Conservation (phyloP, 1,140 invertebrate species). For the Macrocentrus cingulum region DNA sequence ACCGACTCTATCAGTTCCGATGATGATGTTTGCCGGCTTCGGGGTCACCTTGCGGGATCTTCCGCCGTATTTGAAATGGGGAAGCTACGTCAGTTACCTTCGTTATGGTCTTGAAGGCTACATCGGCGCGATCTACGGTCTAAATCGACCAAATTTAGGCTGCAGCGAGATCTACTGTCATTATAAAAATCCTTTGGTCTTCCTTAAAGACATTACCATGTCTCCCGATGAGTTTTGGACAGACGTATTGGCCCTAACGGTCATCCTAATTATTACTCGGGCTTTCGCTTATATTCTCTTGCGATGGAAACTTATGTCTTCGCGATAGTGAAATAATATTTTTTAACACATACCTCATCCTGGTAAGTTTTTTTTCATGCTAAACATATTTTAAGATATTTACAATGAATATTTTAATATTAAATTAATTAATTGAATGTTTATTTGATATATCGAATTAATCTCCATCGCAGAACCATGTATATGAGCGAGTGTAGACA, state of each 20-base stretch:
- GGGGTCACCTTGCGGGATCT: slow-evolving; percentile 75
- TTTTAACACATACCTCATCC: too few relatives aligned
- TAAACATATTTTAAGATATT: too few relatives aligned
- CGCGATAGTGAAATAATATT: slow-evolving; percentile 60
- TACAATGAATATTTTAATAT: background rate
- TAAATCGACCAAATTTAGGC: slow-evolving; percentile 66
- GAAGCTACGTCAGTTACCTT: slow-evolving; percentile 84
- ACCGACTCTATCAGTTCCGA: slow-evolving; percentile 74
- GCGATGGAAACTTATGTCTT: slow-evolving; percentile 72
- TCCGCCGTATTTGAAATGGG: slow-evolving; percentile 81
- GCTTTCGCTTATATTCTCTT: slow-evolving; percentile 77
- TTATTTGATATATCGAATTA: slow-evolving; percentile 31
- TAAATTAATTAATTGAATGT: background rate
- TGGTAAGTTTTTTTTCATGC: too few relatives aligned
- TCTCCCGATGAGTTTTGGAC: slow-evolving; percentile 79
- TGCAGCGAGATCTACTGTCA: slow-evolving; percentile 73
- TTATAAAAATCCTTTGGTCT: slow-evolving; percentile 73
- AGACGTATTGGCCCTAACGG: slow-evolving; percentile 73
- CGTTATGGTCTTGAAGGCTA: slow-evolving; percentile 85
- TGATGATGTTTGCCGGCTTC: slow-evolving; percentile 89
- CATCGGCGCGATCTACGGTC: slow-evolving; percentile 80
- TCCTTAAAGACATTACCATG: slow-evolving; percentile 80
- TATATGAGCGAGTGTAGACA: slow-evolving; percentile 41
- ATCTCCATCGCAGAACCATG: slow-evolving; percentile 39
- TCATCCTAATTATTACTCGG: slow-evolving; percentile 73